A percentile compares a stretch with the other conserved stretches of the same genome.
Conservation (phyloP, 2,797 vertebrate genomes). For the Galaxias olidus region DNA sequence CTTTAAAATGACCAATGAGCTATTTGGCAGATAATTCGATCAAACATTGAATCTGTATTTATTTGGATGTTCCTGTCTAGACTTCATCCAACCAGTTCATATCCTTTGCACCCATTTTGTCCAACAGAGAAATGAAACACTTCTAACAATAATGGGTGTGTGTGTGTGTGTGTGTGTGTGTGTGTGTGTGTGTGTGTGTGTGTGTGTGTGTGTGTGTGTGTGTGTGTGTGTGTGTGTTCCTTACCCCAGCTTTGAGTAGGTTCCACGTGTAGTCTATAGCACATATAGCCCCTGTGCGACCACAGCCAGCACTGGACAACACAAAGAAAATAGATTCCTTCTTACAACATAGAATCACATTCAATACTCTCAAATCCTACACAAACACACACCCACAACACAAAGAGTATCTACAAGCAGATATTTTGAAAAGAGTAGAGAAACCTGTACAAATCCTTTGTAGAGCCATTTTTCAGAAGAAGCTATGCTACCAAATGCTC, state of each 20-base stretch:
- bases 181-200: constrained; percentile 8
- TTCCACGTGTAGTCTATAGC: constrained; percentile 99
- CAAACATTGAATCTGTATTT: neutral
- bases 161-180: too few relatives aligned
- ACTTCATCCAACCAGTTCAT: too few relatives aligned
- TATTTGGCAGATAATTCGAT: neutral
- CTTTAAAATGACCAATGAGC: too few relatives aligned
- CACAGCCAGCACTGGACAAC: constrained; percentile 91
- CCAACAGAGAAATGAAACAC: too few relatives aligned
- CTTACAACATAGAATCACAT: too few relatives aligned
- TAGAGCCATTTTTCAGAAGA: too few relatives aligned
- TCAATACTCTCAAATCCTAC: too few relatives aligned
- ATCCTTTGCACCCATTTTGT: too few relatives aligned
- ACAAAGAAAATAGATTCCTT: constrained; percentile 35
- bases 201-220: constrained; percentile 11
- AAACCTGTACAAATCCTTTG: too few relatives aligned
- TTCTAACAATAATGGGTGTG: too few relatives aligned
- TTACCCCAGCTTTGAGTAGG: constrained; percentile 96
- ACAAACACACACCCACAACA: neutral
- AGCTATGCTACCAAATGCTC: too few relatives aligned
- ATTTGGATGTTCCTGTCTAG: neutral
- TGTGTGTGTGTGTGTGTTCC: constrained; percentile 21
- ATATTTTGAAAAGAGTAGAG: too few relatives aligned
- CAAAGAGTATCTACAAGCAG: neutral
- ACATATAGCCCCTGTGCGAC: constrained; percentile 97